Base-by-base conservation (phyloP, 2,888 invertebrate species). In the Luperina testacea region DNA sequence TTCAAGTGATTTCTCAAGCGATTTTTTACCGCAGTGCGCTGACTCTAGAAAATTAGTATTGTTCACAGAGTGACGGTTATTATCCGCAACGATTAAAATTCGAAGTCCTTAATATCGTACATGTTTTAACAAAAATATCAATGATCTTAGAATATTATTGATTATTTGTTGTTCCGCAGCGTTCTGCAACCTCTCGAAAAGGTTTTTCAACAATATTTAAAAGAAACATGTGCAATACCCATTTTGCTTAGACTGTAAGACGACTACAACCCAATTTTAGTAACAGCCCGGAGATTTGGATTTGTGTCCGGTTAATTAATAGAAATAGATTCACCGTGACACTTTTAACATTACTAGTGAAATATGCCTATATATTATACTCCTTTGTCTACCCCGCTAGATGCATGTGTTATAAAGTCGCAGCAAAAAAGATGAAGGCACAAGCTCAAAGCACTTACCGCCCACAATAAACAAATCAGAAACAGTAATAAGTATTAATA, bases 401-500 rank as follows among this genome's bases (percentile, higher is more conserved):
- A 24, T 57, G 4, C n/a, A 57, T 57, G 0, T n/a, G 11, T 57
- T n/a, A 24, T 5, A 57, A 57, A 57, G 32, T 63, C 3, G 17
- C 32, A 32, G 63, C 11, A 64, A 64, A 38, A 38, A 5, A 20
- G 64, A 61, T 15, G 61, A 15, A 15, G 27, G 17, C 15, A 45
- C 51, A 68, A n/a, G 57, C 48, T 38, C 11, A n/a, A 17, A 57
- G 17, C 67, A 13, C 2, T 27, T 13, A 59, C 32, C 32, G 13
- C 24, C 48, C 15, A n/a, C 51, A 27, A 7, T 24, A 24, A 64
- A 57, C 48, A 64, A n/a, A n/a, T 57, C 42, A 68, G n/a, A 20
- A 80, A 27, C n/a, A 42, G 20, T 57, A 73, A 68, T 53, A 17
- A 64, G 32, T 53, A 75, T 69, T 68, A 65, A 75, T 64, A 69